Percentiles rank a stretch among this genome's conserved stretches.
Conservation (phyloP, 2,888 invertebrate species). For the Congeria kusceri region DNA sequence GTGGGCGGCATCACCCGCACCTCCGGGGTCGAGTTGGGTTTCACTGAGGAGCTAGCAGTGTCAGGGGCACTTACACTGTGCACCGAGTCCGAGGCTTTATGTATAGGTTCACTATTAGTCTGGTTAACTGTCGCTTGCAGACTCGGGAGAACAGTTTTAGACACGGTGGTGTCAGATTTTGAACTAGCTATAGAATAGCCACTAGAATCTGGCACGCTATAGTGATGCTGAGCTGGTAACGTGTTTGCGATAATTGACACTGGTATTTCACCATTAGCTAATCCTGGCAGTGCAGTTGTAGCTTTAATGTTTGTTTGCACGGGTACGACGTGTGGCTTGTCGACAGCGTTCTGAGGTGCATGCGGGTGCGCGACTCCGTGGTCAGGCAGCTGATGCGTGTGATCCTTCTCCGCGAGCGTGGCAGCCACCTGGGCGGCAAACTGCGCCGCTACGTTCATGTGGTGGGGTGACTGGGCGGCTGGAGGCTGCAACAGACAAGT, state of each 20-base stretch:
- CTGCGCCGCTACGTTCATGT: conserved; percentile 72
- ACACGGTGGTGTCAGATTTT: background rate
- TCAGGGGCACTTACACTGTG: conserved; percentile 28
- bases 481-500: conserved; percentile 28
- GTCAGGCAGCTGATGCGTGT: conserved; percentile 16
- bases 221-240: background rate
- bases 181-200: background rate
- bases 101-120: background rate
- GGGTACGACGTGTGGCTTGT: background rate
- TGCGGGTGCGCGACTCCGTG: background rate
- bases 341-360: background rate
- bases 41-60: conserved; percentile 14
- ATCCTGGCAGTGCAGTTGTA: background rate
- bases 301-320: background rate
- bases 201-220: too few relatives aligned
- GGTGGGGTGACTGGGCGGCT: conserved; percentile 38
- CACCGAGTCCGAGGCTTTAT: conserved; percentile 31
- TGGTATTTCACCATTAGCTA: conserved; percentile 1
- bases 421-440: conserved; percentile 78
- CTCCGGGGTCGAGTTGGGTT: conserved; percentile 49
- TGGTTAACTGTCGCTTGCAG: background rate
- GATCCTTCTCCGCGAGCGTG: conserved; percentile 12
- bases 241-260: background rate
- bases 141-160: background rate
- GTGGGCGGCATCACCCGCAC: conserved; percentile 58